These are phyloP conservation scores for Aphelenchoides besseyi DNA, from an alignment of 1,140 invertebrate species.

Conservation along the genomic window DNA sequence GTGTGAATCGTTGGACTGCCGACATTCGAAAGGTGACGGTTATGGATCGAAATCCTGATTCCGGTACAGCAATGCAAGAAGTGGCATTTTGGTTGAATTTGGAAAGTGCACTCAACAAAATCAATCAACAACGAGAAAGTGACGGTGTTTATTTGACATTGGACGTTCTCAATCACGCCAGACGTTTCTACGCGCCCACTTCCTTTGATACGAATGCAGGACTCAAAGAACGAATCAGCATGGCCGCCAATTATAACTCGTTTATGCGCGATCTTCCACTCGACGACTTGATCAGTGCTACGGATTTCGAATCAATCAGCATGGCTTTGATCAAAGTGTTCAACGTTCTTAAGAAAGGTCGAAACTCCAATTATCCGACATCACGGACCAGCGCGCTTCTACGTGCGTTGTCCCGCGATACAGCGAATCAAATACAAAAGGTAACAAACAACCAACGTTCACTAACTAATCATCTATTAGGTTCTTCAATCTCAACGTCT, in stretches of 20 bases:
- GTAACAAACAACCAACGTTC: no score
- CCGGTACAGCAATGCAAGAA: conserved; percentile 90
- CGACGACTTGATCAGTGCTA: conserved; percentile 91
- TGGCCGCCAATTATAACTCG: conserved; percentile 95
- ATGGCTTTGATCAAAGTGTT: conserved; percentile 84
- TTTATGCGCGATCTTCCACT: conserved; percentile 99
- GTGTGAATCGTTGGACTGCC: conserved; percentile 96
- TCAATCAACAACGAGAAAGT: conserved; percentile 93
- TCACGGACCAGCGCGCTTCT: conserved; percentile 84
- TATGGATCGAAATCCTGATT: conserved; percentile 91
- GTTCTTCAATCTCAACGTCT: conserved; percentile 85
- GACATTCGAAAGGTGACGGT: conserved; percentile 99
- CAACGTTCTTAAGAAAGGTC: conserved; percentile 86
- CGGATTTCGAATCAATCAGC: conserved; percentile 86
- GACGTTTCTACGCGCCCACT: conserved; percentile 95
- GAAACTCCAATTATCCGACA: conserved; percentile 95
- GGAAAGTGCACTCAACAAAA: conserved; percentile 87
- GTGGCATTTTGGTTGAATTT: conserved; percentile 99
- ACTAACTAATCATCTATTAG: conserved; percentile 60
- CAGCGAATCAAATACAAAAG: conserved; percentile 87
- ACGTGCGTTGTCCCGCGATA: conserved; percentile 92
- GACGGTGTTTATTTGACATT: conserved; percentile 86
- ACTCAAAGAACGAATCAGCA: conserved; percentile 90
- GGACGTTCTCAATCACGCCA: conserved; percentile 94
- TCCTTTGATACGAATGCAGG: conserved; percentile 98